Conservation (phyloP, 2,113 vertebrate genomes). For the Manacus vitellinus region DNA sequence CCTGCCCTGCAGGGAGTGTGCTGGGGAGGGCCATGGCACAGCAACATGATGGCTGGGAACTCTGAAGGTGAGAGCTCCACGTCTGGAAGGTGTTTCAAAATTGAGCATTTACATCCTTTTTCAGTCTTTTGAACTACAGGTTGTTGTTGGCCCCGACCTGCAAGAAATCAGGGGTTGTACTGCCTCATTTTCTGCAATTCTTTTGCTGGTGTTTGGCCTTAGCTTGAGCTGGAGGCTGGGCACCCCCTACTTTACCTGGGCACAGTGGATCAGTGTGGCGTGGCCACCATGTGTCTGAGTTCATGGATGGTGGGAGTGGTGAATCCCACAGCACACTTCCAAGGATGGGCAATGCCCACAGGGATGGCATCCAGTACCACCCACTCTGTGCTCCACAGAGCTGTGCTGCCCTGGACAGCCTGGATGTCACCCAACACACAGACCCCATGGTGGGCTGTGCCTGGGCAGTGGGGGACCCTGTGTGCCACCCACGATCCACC, state of each 20-base stretch:
- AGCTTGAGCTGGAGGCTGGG: neutral
- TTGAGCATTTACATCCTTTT: neutral
- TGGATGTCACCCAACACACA: neutral
- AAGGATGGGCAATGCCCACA: rapidly evolving
- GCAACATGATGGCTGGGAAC: neutral
- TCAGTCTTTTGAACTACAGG: neutral
- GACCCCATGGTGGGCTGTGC: neutral
- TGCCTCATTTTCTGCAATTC: neutral
- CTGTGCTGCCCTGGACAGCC: neutral
- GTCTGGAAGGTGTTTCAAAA: neutral
- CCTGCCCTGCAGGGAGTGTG: neutral
- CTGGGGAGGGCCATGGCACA: neutral
- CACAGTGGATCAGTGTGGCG: neutral
- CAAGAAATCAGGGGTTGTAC: neutral
- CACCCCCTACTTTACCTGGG: neutral
- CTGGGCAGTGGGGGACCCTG: neutral
- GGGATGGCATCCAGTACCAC: neutral
- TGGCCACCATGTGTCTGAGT: neutral
- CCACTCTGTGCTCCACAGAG: neutral
- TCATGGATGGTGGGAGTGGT: neutral
- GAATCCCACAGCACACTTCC: neutral
- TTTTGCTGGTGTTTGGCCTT: neutral
- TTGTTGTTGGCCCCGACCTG: neutral
- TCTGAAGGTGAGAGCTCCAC: neutral
- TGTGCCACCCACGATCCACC: neutral